Evolutionary conservation across 2,797 vertebrate species (phyloP).

Genomic region (Phataginus tetradactyla): DNA sequence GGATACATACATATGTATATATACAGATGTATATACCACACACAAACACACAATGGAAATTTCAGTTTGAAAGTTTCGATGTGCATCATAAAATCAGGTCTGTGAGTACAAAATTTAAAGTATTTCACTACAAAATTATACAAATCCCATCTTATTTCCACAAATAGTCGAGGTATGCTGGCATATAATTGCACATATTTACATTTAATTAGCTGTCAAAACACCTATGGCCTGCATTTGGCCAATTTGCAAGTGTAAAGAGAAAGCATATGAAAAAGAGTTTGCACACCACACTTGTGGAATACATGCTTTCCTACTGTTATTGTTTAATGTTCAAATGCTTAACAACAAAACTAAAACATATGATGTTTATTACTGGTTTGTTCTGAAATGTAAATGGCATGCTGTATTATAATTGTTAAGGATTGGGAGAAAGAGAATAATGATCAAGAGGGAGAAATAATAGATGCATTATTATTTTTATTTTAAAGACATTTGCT

Average conservation of each 20-base stretch:
- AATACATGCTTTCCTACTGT: neutral
- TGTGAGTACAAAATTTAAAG: neutral
- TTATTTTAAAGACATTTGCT: neutral
- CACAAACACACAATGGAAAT: neutral
- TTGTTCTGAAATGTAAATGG: conserved; percentile 14
- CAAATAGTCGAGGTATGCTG: neutral
- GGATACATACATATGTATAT: neutral
- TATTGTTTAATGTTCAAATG: neutral
- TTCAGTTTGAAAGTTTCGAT: neutral
- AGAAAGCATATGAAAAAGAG: neutral
- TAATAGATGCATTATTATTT: neutral
- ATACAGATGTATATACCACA: neutral
- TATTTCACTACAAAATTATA: conserved; percentile 39
- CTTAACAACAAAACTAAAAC: conserved; percentile 34
- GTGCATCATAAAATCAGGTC: neutral
- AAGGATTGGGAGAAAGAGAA: neutral
- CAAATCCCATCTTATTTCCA: neutral
- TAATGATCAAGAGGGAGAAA: neutral
- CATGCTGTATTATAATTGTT: neutral
- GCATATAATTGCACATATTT: neutral
- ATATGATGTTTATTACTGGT: neutral
- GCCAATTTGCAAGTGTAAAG: conserved; percentile 4
- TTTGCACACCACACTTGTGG: neutral
- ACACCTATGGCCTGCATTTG: conserved; percentile 8
- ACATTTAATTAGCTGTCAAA: conserved; percentile 53